Evolutionary conservation across 2,113 vertebrate species (phyloP).

Genomic region (Cephalopterus ornatus): DNA sequence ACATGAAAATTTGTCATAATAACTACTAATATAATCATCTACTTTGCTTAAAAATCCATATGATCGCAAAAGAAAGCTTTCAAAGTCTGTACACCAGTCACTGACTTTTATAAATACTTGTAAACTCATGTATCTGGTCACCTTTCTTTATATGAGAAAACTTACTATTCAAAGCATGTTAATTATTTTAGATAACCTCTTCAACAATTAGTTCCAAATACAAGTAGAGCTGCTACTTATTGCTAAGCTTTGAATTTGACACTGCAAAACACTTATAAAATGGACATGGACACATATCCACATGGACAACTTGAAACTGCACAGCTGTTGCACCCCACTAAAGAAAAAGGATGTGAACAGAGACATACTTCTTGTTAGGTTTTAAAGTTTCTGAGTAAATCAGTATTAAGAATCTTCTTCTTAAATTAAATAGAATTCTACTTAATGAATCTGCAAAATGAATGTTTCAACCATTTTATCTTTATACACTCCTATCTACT

Average conservation of each 20-base stretch:
- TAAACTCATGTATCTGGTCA: rapidly evolving
- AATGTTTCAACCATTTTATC: background rate
- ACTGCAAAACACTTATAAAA: background rate
- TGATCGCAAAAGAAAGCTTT: background rate
- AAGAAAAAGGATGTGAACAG: background rate
- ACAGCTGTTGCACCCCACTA: background rate
- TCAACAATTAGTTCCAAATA: background rate
- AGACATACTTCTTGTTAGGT: background rate
- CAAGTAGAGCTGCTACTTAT: background rate
- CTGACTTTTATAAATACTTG: background rate
- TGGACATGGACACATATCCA: background rate
- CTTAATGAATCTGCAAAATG: background rate
- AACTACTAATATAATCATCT: background rate
- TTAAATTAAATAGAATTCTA: background rate
- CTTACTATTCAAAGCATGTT: background rate
- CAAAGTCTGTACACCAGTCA: background rate
- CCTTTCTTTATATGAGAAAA: background rate
- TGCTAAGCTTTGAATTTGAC: background rate
- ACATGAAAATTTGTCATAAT: background rate
- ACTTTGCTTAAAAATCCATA: background rate
- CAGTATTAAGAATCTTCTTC: background rate
- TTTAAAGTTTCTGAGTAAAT: background rate
- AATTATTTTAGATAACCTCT: background rate
- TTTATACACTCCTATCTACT: background rate
- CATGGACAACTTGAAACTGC: background rate